phyloP scores from a whole-genome alignment of 1,140 invertebrate genomes.

The Papilio aristodemus region DNA sequence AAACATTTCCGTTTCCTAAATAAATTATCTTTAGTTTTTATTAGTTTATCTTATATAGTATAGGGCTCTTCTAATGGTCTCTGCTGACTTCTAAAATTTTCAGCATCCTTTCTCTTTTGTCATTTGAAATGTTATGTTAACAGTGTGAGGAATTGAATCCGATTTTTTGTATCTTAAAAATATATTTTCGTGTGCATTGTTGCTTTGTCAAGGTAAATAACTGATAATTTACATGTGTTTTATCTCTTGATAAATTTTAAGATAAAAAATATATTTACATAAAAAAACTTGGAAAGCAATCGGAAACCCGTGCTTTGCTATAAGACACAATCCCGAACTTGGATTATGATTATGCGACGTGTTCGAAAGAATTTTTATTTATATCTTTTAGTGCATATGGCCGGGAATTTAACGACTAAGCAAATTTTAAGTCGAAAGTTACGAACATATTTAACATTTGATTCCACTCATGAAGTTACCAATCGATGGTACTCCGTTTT shows the following conservation, averaged over 20 bases:
- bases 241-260: slow-evolving; percentile 14
- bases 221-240: not conserved
- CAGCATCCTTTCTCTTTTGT: too few relatives aligned
- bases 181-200: too few relatives aligned
- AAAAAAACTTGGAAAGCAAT: not conserved
- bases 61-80: too few relatives aligned
- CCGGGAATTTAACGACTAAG: slow-evolving; percentile 19
- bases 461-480: not conserved
- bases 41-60: too few relatives aligned
- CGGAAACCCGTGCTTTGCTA: slow-evolving; percentile 6
- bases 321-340: not conserved
- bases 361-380: slow-evolving; percentile 11
- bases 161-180: too few relatives aligned
- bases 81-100: too few relatives aligned
- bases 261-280: slow-evolving; percentile 19
- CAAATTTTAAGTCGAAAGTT: slow-evolving; percentile 30
- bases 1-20: too few relatives aligned
- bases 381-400: slow-evolving; percentile 4
- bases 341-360: slow-evolving; percentile 23
- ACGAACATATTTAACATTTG: slow-evolving; percentile 19
- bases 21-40: too few relatives aligned
- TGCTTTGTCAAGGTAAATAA: too few relatives aligned
- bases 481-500: slow-evolving; percentile 12
- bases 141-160: too few relatives aligned
- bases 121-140: too few relatives aligned